These are phyloP conservation scores for Saccopteryx bilineata DNA, from an alignment of 2,113 vertebrate genomes.

Conservation along the genomic window DNA sequence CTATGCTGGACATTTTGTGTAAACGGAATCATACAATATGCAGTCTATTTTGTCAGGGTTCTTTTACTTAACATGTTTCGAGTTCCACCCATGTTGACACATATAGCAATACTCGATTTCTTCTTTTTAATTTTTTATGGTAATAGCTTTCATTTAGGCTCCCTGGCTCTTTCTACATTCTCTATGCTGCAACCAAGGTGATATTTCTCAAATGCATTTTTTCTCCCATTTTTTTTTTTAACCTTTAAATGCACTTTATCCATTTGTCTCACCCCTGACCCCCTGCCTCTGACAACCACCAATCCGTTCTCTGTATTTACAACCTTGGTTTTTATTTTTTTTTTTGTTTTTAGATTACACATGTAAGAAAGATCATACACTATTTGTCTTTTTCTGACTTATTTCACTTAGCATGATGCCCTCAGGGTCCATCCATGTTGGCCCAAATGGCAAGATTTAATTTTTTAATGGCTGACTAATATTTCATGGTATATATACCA, in stretches of 20 bases:
- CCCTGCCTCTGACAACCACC: not conserved
- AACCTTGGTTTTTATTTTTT: not conserved
- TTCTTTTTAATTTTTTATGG: not conserved
- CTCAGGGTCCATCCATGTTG: not conserved
- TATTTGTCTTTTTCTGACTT: not conserved
- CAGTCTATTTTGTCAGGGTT: not conserved
- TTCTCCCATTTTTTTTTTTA: not conserved
- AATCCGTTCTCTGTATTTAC: not conserved
- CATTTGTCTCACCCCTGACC: not conserved
- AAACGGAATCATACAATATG: not conserved
- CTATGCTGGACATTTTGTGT: not conserved
- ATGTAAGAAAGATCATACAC: not conserved
- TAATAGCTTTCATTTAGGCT: not conserved
- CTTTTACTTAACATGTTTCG: slow-evolving; percentile 2
- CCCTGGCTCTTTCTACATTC: not conserved
- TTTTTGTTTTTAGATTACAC: not conserved
- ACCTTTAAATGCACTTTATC: not conserved
- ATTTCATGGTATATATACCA: not conserved
- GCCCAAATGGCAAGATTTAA: not conserved
- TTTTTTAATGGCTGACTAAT: not conserved
- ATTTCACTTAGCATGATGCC: not conserved
- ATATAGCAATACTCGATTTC: not conserved
- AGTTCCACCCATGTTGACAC: not conserved
- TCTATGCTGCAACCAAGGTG: not conserved
- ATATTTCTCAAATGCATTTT: not conserved